These are phyloP conservation scores for Stichopus horrens DNA, from an alignment of 53 echinoderm and acorn worm species.

Conservation along the genomic window DNA sequence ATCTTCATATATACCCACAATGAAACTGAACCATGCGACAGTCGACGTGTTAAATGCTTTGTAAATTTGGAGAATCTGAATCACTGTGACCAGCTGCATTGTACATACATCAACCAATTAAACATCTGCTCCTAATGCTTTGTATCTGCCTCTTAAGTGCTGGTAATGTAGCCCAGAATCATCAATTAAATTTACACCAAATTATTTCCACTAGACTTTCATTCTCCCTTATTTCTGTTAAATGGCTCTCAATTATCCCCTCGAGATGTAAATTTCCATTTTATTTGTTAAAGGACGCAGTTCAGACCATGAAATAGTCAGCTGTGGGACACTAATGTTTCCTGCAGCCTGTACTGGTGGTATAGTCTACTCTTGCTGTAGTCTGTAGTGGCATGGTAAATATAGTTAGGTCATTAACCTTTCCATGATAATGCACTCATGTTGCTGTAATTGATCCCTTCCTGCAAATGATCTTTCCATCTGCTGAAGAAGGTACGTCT, in stretches of 20 bases:
- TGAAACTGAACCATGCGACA: no score
- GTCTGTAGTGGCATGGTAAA: no score
- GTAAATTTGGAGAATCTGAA: no score
- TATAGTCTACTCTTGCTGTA: no score
- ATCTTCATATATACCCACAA: no score
- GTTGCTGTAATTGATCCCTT: background rate
- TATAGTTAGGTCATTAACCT: constrained; percentile 18
- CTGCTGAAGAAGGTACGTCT: background rate
- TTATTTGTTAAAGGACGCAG: background rate
- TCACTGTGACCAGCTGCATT: no score
- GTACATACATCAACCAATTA: no score
- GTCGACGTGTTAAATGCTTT: no score
- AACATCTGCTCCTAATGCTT: no score
- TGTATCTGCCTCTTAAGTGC: background rate
- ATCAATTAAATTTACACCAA: background rate
- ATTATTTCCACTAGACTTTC: background rate
- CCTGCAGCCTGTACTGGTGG: background rate
- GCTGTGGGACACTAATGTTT: background rate
- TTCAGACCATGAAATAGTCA: background rate
- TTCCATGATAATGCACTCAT: background rate
- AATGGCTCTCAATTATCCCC: background rate
- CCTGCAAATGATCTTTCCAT: constrained; percentile 37
- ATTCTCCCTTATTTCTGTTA: background rate
- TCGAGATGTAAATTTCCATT: background rate
- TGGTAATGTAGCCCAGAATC: background rate